Percentiles rank a stretch among this genome's conserved stretches.
Conservation (phyloP, 2,797 vertebrate genomes). For the Paedocypris micromegethes region DNA sequence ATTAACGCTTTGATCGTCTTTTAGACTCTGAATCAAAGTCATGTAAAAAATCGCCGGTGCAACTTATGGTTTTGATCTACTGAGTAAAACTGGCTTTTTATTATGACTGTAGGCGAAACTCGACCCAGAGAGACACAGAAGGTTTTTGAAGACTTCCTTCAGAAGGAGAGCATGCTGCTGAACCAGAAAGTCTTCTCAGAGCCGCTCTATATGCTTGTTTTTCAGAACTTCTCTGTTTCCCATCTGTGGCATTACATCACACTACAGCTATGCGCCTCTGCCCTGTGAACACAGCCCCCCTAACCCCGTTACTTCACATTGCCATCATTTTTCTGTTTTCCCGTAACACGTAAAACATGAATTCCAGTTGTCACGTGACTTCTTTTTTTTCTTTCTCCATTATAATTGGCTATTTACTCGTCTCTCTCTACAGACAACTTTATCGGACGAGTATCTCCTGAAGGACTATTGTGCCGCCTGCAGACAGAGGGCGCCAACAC, state of each 20-base stretch:
- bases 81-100: too few species aligned
- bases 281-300: not conserved
- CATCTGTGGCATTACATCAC: constrained; percentile 29
- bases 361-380: too few species aligned
- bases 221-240: constrained; percentile 7
- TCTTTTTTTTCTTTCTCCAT: not conserved
- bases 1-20: too few species aligned
- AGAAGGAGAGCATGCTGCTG: constrained; percentile 8
- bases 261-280: constrained; percentile 3
- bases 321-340: not conserved
- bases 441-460: constrained; percentile 71
- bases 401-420: not conserved
- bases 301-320: not conserved
- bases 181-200: constrained; percentile 3
- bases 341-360: too few species aligned
- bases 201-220: not conserved
- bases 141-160: not conserved
- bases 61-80: too few species aligned
- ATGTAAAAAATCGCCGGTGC: too few species aligned
- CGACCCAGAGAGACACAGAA: not conserved
- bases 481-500: constrained; percentile 84
- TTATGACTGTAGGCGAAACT: too few species aligned
- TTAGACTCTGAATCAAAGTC: too few species aligned
- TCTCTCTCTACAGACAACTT: constrained; percentile 72
- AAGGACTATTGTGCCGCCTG: constrained; percentile 77